Percentiles rank a stretch among this genome's conserved stretches.
Evolutionary conservation across 1,140 invertebrate species (phyloP).

Genomic region (Sinonovacula constricta): DNA sequence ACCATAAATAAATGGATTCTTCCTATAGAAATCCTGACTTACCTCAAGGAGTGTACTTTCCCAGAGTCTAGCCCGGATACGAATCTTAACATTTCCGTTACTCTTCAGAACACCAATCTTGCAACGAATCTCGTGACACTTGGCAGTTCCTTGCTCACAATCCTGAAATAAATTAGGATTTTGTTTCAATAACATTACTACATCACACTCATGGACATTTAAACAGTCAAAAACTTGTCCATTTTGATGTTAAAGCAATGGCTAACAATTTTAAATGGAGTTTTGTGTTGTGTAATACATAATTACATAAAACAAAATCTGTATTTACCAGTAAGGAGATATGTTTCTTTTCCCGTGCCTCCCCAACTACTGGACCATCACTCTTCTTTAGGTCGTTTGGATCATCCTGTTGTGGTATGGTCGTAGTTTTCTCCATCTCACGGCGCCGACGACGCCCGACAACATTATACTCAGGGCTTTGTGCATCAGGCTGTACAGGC

Average conservation of each 20-base stretch:
- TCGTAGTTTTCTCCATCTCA: background rate
- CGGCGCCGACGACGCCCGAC: conserved; percentile 6
- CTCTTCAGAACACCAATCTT: conserved; percentile 16
- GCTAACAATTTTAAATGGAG: too few species aligned
- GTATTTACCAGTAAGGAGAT: conserved; percentile 15
- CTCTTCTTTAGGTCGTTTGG: background rate
- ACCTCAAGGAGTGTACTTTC: conserved; percentile 53
- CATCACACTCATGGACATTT: background rate
- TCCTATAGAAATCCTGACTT: conserved; percentile 40
- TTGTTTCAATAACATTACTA: background rate
- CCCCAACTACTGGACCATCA: conserved; percentile 21
- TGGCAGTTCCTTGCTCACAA: conserved; percentile 37
- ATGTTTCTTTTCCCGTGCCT: conserved; percentile 31
- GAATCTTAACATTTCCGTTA: conserved; percentile 29
- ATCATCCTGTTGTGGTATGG: conserved; percentile 25
- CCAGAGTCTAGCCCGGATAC: conserved; percentile 48
- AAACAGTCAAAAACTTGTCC: too few species aligned
- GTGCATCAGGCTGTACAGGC: conserved; percentile 22
- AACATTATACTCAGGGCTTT: conserved; percentile 27
- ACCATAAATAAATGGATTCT: too few species aligned
- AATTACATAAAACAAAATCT: too few species aligned
- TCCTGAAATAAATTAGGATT: conserved; percentile 11
- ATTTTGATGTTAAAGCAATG: too few species aligned
- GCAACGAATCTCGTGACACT: conserved; percentile 50
- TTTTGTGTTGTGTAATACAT: too few species aligned